Evolutionary conservation across 2,797 vertebrate genomes (phyloP).

Genomic region (Microctenopoma steveboyesi): DNA sequence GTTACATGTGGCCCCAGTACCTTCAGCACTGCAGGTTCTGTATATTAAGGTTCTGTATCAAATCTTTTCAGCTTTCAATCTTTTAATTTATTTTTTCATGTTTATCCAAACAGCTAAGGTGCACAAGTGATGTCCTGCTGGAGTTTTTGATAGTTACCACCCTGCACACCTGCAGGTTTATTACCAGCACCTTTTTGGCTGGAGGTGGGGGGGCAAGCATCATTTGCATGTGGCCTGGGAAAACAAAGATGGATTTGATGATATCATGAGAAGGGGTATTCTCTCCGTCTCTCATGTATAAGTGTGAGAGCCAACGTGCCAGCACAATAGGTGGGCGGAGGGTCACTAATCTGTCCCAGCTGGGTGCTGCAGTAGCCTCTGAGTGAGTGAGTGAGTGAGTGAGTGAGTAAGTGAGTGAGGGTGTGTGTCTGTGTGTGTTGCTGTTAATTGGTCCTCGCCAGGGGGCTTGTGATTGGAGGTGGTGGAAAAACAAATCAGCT

Average conservation of each 20-base stretch:
- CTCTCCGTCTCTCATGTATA: conserved; percentile 31
- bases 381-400: not conserved
- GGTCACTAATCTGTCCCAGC: conserved; percentile 63
- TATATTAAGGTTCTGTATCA: too few relatives aligned
- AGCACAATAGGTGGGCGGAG: conserved; percentile 43
- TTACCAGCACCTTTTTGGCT: conserved; percentile 1
- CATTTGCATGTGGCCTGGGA: conserved; percentile 17
- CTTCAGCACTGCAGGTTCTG: too few relatives aligned
- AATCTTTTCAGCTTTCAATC: too few relatives aligned
- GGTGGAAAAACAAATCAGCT: conserved; percentile 55
- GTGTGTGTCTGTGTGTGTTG: conserved; percentile 42
- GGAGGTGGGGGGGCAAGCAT: not conserved
- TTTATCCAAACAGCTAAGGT: not conserved
- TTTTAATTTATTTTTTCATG: too few relatives aligned
- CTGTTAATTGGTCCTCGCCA: conserved; percentile 64
- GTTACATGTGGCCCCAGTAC: too few relatives aligned
- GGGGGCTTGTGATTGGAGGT: conserved; percentile 54
- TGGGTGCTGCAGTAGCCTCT: conserved; percentile 43
- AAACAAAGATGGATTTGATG: conserved; percentile 7
- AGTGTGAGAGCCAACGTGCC: conserved; percentile 51
- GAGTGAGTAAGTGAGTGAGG: not conserved
- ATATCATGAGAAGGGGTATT: conserved; percentile 2
- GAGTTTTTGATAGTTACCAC: not conserved
- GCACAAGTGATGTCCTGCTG: not conserved
- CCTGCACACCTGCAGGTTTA: not conserved